Evolutionary conservation across 2,113 vertebrate genomes (phyloP), one percentile per base, ranked within the genome.

Genomic region (Scopus umbretta): DNA sequence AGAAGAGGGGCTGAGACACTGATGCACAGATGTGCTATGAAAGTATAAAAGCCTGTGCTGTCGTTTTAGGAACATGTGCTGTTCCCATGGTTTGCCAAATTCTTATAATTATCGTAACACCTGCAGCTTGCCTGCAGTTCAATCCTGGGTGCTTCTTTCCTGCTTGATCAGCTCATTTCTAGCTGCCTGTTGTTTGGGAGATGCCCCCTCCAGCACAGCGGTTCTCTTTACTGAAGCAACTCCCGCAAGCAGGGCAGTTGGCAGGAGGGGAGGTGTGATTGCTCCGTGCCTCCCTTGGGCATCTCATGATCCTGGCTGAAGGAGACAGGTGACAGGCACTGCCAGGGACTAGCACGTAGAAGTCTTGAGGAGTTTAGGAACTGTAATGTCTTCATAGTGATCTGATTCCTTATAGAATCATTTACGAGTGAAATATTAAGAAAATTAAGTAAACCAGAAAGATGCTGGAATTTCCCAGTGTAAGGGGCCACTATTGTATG

Each of bases 91-190:
- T 82, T 82, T 93, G 91, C 86, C 92, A 30, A 36, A 86, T 83
- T 88, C 53, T 91, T 40, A 38, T 53, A 88, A 90, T 94, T 79
- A 89, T 80, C 13, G 0, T 55, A 79, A 80, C 84, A 95, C 94
- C 90, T 95, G 88, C 94, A 94, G 92, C 74, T 80, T 79, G 70
- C 85, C 78, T 96, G 90, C 56, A 93, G 13, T 71, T 86, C 22
- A 53, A 21, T 63, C 83, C 84, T 53, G 32, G 86, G 38, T 76
- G 63, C 72, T 74, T 88, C 82, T 72, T 23, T 15, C 40, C 62
- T 87, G 52, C 86, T 91, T 52, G 70, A 74, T 92, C 90, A 91
- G 20, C 29, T 88, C 14, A 2, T 72, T 92, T 91, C 58, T 53
- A 90, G 96, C 88, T 93, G 92, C 49, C 52, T 86, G 83, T 73